phyloP scores from a whole-genome alignment of 2,113 vertebrate species.

The Enhydra lutris region DNA sequence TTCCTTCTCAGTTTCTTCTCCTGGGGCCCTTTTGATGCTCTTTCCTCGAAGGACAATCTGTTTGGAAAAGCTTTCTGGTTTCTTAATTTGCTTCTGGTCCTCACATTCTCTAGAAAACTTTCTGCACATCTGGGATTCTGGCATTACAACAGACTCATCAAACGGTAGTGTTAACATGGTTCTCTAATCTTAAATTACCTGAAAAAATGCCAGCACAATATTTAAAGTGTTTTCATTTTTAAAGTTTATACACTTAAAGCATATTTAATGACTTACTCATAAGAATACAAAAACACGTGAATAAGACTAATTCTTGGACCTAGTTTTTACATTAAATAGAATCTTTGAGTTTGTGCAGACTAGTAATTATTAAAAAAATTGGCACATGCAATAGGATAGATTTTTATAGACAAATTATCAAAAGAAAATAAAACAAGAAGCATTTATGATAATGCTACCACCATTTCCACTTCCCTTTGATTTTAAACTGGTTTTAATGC shows the following conservation, averaged over 20 bases:
- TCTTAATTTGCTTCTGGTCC: constrained; percentile 89
- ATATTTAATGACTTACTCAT: constrained; percentile 63
- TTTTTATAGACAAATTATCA: constrained; percentile 56
- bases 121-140: constrained; percentile 94
- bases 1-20: constrained; percentile 92
- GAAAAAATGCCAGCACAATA: constrained; percentile 85
- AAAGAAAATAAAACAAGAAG: constrained; percentile 57
- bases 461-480: constrained; percentile 54
- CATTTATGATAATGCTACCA: constrained; percentile 45
- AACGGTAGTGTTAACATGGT: constrained; percentile 98
- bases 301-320: not conserved
- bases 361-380: constrained; percentile 45
- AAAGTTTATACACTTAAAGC: constrained; percentile 75
- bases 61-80: constrained; percentile 86
- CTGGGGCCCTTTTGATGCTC: constrained; percentile 87
- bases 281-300: not conserved
- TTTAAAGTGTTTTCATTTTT: constrained; percentile 81
- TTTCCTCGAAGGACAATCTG: constrained; percentile 86
- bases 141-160: constrained; percentile 95
- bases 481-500: constrained; percentile 65
- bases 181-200: constrained; percentile 87
- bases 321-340: constrained; percentile 17
- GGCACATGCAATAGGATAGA: constrained; percentile 46
- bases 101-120: constrained; percentile 92
- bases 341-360: constrained; percentile 37